A percentile compares a stretch with the other conserved stretches of the same genome.
phyloP scores from a whole-genome alignment of 2,888 invertebrate species.

The Papilio gigon region DNA sequence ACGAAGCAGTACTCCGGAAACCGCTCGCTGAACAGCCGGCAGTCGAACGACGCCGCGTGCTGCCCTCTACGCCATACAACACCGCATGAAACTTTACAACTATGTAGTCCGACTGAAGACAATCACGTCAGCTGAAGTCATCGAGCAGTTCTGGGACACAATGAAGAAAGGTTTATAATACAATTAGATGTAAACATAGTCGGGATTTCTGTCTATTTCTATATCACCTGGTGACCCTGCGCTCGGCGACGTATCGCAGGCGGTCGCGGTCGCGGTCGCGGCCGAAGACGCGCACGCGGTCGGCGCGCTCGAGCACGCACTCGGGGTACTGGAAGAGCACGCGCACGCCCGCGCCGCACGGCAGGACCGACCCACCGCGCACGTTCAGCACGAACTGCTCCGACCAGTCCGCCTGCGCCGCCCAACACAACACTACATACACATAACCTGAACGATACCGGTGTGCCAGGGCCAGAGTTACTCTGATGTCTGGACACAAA shows the following conservation, averaged over 20 bases:
- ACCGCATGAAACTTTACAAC: neutral
- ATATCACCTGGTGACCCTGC: constrained; percentile 73
- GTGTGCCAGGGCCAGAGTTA: too few relatives aligned
- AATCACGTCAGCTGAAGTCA: neutral
- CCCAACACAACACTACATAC: neutral
- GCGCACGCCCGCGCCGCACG: constrained; percentile 90
- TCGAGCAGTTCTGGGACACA: too few relatives aligned
- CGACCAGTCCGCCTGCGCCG: constrained; percentile 89
- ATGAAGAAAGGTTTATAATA: too few relatives aligned
- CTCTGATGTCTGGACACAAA: too few relatives aligned
- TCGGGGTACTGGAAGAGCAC: constrained; percentile 93
- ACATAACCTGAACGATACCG: neutral
- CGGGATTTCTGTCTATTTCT: too few relatives aligned
- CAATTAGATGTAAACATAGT: too few relatives aligned
- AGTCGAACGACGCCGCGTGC: constrained; percentile 89
- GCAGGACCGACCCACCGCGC: constrained; percentile 91
- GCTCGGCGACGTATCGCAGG: constrained; percentile 72
- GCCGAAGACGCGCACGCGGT: constrained; percentile 91
- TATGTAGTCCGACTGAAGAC: too few relatives aligned
- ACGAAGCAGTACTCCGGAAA: constrained; percentile 94
- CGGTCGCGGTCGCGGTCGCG: constrained; percentile 81
- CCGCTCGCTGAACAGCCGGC: constrained; percentile 90
- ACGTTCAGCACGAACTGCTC: constrained; percentile 93
- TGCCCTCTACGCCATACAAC: constrained; percentile 81
- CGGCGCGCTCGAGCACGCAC: constrained; percentile 89